Base-by-base conservation (phyloP, 2,888 invertebrate species). In the Tortrix viridana region DNA sequence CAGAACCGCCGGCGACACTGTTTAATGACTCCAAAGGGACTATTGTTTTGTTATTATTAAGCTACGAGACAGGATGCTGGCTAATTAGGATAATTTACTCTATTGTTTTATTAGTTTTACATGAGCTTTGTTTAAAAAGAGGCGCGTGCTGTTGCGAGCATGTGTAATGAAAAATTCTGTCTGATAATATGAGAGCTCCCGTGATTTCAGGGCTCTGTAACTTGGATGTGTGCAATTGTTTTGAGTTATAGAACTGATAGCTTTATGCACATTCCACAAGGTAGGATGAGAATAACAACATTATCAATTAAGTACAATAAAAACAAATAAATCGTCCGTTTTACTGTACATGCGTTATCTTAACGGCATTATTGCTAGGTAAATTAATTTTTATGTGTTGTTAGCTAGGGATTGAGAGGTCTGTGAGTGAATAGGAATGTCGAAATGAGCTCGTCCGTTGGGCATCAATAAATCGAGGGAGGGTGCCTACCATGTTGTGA, bases 31-130 rank as follows among this genome's bases (percentile, higher is more conserved):
- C 71, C 66, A 79, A 79, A 83, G 83, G 84, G 85, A 85, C 78
- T 75, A 90, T 91, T 91, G 89, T 89, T 90, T 91, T 88, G 89
- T 89, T 88, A 91, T 89, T 86, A 86, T 84, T 83, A 77, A 75
- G 83, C 85, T 89, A 91, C 90, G 89, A 85, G 89, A 89, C 91
- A 90, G 91, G 91, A 91, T 88, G 84, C 85, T 80, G 86, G 75
- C 79, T 90, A 91, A 92, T 90, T 90, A 89, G 79, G 73, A 79
- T 87, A 83, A 89, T 89, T 87, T 81, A 84, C 82, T 84, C 82
- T 79, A 78, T 74, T 74, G 74, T 76, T 81, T 79, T 80, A 81
- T 82, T 81, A 74, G 69, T 71, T 78, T 77, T 82, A 65, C 61
- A 60, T 47, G 52, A 61, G 53, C 18, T 60, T 23, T 58, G 58